Percentiles rank a stretch among this genome's conserved stretches.
phyloP scores from a whole-genome alignment of 2,113 vertebrate genomes.

The Terrapene triunguis region DNA sequence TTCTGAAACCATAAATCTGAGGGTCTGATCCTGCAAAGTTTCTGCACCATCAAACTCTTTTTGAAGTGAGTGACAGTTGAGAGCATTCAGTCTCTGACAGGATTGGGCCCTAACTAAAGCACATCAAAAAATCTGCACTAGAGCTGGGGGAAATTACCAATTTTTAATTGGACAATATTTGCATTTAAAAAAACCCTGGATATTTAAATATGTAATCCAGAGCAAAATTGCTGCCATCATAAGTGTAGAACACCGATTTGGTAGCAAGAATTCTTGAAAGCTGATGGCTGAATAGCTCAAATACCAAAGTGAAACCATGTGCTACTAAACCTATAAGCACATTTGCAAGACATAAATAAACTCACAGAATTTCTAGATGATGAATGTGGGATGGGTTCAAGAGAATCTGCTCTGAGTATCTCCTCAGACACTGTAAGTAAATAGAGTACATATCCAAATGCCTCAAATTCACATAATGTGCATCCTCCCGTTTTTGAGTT shows the following conservation, averaged over 20 bases:
- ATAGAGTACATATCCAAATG: not conserved
- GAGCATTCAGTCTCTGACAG: not conserved
- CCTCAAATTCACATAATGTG: not conserved
- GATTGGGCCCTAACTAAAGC: not conserved
- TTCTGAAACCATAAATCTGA: not conserved
- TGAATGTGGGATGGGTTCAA: not conserved
- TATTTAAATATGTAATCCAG: not conserved
- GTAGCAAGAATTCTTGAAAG: not conserved
- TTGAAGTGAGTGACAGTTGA: conserved; percentile 46
- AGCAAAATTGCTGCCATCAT: not conserved
- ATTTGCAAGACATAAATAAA: not conserved
- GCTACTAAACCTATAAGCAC: not conserved
- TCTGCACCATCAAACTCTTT: not conserved
- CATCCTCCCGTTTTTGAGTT: not conserved
- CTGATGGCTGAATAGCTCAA: not conserved
- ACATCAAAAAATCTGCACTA: not conserved
- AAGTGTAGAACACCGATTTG: not conserved
- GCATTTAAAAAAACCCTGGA: not conserved
- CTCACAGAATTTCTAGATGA: not conserved
- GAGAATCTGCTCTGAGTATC: not conserved
- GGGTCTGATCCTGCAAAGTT: not conserved
- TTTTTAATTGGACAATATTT: not conserved
- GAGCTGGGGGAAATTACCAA: not conserved
- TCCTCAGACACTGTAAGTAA: not conserved
- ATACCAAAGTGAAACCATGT: not conserved